Conservation (phyloP, 2,797 vertebrate genomes). For the Prunella strophiata region DNA sequence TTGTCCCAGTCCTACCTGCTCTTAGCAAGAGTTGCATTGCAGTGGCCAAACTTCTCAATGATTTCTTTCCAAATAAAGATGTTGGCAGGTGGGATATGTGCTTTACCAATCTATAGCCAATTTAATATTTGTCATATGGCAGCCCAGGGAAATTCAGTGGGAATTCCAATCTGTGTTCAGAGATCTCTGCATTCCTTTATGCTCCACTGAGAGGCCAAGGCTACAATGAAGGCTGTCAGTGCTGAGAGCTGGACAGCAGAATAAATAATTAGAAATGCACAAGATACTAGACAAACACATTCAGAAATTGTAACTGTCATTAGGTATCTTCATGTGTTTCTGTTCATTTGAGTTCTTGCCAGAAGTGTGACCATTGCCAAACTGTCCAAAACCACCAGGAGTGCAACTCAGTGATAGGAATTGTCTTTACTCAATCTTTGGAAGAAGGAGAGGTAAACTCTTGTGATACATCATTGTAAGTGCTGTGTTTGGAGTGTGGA, state of each 20-base stretch:
- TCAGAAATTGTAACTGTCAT: neutral
- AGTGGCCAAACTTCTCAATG: neutral
- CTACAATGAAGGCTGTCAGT: neutral
- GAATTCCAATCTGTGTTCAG: neutral
- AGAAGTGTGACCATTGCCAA: neutral
- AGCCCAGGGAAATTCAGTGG: neutral
- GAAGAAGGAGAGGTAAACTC: neutral
- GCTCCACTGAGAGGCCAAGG: neutral
- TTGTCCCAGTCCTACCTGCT: neutral
- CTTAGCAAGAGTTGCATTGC: neutral
- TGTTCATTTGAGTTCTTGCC: neutral
- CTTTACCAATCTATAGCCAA: neutral
- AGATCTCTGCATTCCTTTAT: neutral
- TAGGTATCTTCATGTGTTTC: neutral
- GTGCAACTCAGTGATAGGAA: neutral
- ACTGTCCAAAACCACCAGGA: neutral
- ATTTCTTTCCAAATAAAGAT: neutral
- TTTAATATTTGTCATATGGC: slow-evolving; percentile 10
- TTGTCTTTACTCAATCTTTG: neutral
- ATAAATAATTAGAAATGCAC: neutral
- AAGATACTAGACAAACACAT: neutral
- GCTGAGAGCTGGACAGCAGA: neutral
- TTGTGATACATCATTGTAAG: neutral
- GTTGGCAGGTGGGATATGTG: neutral
- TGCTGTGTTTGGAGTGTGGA: neutral